Percentiles rank a stretch among this genome's conserved stretches.
These are phyloP conservation scores for Teleogryllus oceanicus DNA, from an alignment of 2,888 invertebrate species.

Conservation along the genomic window DNA sequence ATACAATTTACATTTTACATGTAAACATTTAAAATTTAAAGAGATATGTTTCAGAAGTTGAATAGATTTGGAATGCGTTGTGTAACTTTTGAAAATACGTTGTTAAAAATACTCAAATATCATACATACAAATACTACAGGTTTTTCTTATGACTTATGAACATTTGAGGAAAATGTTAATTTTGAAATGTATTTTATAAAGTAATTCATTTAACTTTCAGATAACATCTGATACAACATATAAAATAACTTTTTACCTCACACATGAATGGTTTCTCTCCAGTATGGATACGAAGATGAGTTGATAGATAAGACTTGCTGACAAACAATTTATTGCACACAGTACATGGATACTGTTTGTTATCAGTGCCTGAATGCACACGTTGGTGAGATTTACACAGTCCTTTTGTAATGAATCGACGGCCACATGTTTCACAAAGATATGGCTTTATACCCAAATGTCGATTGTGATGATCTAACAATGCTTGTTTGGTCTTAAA, in stretches of 20 bases:
- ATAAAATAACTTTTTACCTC: conserved; percentile 46
- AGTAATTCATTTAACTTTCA: too few species aligned
- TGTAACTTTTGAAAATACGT: too few species aligned
- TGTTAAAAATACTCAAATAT: too few species aligned
- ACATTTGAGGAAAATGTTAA: too few species aligned
- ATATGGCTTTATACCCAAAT: conserved; percentile 59
- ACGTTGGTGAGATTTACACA: conserved; percentile 58
- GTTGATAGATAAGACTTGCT: conserved; percentile 60
- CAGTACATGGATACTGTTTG: conserved; percentile 56
- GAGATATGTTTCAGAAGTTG: too few species aligned
- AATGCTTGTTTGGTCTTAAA: conserved; percentile 60
- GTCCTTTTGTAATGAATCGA: conserved; percentile 59
- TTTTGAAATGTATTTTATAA: too few species aligned
- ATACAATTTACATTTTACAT: too few species aligned
- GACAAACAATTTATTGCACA: conserved; percentile 60
- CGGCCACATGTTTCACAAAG: conserved; percentile 57
- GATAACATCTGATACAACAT: too few species aligned
- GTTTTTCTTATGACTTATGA: too few species aligned
- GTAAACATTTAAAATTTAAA: too few species aligned
- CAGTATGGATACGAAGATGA: conserved; percentile 57
- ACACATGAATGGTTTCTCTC: conserved; percentile 59
- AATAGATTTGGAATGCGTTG: too few species aligned
- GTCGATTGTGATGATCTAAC: conserved; percentile 58
- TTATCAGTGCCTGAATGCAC: conserved; percentile 58
- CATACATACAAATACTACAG: too few species aligned